A percentile compares a stretch with the other conserved stretches of the same genome.
Evolutionary conservation across 2,797 vertebrate species (phyloP).

Genomic region (Sebastes hubbsi): DNA sequence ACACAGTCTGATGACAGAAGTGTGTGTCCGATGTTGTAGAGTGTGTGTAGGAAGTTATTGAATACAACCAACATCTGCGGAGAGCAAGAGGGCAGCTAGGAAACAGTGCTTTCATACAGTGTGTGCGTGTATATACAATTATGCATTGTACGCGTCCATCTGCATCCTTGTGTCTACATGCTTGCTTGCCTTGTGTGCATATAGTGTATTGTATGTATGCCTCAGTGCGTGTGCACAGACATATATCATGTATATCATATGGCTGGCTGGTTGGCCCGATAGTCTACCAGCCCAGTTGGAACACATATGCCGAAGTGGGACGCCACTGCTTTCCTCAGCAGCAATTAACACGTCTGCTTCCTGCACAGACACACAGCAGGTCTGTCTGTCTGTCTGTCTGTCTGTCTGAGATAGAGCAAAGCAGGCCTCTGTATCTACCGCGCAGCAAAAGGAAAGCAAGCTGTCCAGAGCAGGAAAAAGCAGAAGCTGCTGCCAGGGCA

Average conservation of each 20-base stretch:
- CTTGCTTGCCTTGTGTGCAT: not conserved
- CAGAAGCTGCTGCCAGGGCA: constrained; percentile 20
- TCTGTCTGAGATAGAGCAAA: not conserved
- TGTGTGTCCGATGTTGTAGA: constrained; percentile 5
- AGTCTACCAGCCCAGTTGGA: constrained; percentile 12
- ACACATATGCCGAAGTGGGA: constrained; percentile 36
- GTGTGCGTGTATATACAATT: not conserved
- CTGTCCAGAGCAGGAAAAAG: constrained; percentile 22
- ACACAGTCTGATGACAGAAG: not conserved
- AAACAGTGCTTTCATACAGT: not conserved
- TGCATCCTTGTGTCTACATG: not conserved
- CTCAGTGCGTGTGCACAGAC: not conserved
- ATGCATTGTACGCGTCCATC: not conserved
- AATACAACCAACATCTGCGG: constrained; percentile 55
- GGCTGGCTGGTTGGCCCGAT: not conserved
- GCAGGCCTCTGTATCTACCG: not conserved
- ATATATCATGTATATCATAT: constrained; percentile 13
- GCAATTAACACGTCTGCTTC: constrained; percentile 69
- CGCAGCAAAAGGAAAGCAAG: constrained; percentile 8
- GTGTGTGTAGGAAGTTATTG: not conserved
- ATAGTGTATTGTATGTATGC: not conserved
- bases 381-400: not conserved
- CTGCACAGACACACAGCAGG: constrained; percentile 14
- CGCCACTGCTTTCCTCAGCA: constrained; percentile 40
- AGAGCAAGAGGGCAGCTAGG: constrained; percentile 34